Base-by-base conservation (phyloP, 2,888 invertebrate species). In the Smittia aterrima region DNA sequence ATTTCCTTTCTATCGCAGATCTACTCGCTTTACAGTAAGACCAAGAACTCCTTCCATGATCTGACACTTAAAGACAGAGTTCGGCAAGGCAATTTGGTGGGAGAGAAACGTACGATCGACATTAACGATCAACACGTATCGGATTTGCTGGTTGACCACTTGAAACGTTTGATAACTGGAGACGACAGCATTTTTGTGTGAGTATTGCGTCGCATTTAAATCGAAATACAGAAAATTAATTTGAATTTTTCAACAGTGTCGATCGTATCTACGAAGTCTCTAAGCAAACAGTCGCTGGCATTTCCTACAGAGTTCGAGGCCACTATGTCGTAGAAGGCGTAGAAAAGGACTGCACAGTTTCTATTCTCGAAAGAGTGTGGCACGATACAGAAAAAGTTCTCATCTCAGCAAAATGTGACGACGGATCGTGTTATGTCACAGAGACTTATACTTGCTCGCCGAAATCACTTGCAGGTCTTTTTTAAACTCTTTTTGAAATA, bases 361-460 rank as follows among this genome's bases (percentile, higher is more conserved):
- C 58, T 9, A 27, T 72, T 13, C 40, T 58, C 2, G 40, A 38
- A 6, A 18, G 53, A 1, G 24, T 27, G 6, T 73, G 72, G 72
- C 27, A 27, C n/a, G 62, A 62, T 4, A 38, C 38, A 4, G 64
- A 73, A 4, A 22, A 62, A 22, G 64, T 73, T 1, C 32, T 64
- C 13, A 73, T 73, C 27, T 73, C 72, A 1, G 72, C 62, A 3
- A 40, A 62, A 9, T 73, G 72, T 20, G 72, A 73, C 13, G 64
- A 73, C 27, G 72, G 72, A 32, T 18, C 27, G 1, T 62, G 72
- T 27, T 73, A 73, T 38, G 70, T 71, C 6, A 71, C 54, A 1
- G 70, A 71, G 18, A 20, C 54, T 6, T 32, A 71, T 27, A 54
- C 27, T 13, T 71, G 70, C 24, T 20, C 66, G 66, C 32, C 32